Base-by-base conservation (phyloP, 2,888 invertebrate species). In the Agrypnus murinus region DNA sequence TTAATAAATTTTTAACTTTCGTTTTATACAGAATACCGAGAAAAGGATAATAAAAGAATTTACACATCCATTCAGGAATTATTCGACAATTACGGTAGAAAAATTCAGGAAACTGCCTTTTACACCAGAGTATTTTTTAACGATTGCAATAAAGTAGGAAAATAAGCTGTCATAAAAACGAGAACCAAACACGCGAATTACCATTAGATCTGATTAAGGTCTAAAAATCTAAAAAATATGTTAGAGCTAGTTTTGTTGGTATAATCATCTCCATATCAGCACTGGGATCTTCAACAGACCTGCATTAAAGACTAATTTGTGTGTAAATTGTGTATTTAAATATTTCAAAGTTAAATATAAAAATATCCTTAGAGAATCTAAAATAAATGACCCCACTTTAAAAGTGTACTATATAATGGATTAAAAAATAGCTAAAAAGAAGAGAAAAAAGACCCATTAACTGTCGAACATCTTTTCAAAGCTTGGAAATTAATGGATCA, bases 131-230 rank as follows among this genome's bases (percentile, higher is more conserved):
- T 25, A 25, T 25, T 25, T 5, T 50, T 50, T 50, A 50, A 50
- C 50, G 50, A 50, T 19, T 31, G 25, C 31, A 1, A 19, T 31
- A 43, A 50, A 50, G n/a, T 31, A 19, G 25, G 6, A 31, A 32
- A 50, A 50, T 50, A 50, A 50, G 50, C 50, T 0, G 43, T 12
- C 32, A 12, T 50, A 50, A 50, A 50, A 50, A 7, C 9, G 46
- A 9, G 19, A 7, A 25, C 50, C 48, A 32, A 31, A 32, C 19
- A 19, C n/a, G 31, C 50, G 31, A 25, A 50, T 50, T 50, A 50
- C 8, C 50, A 50, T 50, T 12, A 50, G 32, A 50, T 50, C 48
- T 32, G 50, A 50, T 50, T 31, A 50, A 25, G 5, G 9, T 25
- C 3, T 12, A 6, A 32, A 46, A 50, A 50, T 50, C 50, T 31